Percentiles rank a stretch among this genome's conserved stretches.
Conservation (phyloP, 2,113 vertebrate genomes). For the Copsychus sechellarum region DNA sequence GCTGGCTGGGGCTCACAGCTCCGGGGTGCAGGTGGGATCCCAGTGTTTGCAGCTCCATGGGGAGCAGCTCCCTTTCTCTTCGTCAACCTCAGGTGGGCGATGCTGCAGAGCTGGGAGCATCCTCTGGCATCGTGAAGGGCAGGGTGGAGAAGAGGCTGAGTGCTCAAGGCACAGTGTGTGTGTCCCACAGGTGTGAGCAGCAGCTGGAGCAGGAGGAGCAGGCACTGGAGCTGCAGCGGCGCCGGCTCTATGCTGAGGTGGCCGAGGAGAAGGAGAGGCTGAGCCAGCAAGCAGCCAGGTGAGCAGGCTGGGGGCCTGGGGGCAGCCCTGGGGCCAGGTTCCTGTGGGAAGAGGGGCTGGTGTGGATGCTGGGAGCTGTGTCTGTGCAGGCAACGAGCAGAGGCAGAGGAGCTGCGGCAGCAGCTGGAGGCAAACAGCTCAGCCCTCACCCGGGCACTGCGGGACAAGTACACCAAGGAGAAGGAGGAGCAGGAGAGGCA, state of each 20-base stretch:
- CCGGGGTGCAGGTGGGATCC: rapidly evolving
- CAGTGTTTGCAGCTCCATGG: rapidly evolving
- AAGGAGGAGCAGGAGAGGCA: slow-evolving; percentile 86
- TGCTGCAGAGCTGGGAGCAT: rapidly evolving
- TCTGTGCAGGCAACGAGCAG: slow-evolving; percentile 82
- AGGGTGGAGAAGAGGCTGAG: rapidly evolving
- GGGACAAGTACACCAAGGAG: slow-evolving; percentile 85
- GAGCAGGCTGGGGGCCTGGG: not conserved
- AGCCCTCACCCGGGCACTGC: slow-evolving; percentile 73
- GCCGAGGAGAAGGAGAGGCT: slow-evolving; percentile 89
- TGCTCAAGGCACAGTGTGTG: rapidly evolving
- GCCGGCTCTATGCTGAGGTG: slow-evolving; percentile 85
- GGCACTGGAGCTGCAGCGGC: slow-evolving; percentile 87
- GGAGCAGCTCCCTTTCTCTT: not conserved
- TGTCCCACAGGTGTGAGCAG: slow-evolving; percentile 82
- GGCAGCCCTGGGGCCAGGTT: not conserved
- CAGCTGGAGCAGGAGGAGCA: slow-evolving; percentile 91
- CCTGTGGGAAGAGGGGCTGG: not conserved
- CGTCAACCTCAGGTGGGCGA: rapidly evolving
- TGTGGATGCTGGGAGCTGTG: slow-evolving; percentile 30
- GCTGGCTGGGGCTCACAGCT: rapidly evolving
- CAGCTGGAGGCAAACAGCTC: slow-evolving; percentile 88
- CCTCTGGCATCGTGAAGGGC: rapidly evolving
- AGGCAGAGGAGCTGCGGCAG: slow-evolving; percentile 84
- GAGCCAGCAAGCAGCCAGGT: slow-evolving; percentile 86